These are phyloP conservation scores for Allacma fusca DNA, from an alignment of 2,888 invertebrate species.

Conservation along the genomic window DNA sequence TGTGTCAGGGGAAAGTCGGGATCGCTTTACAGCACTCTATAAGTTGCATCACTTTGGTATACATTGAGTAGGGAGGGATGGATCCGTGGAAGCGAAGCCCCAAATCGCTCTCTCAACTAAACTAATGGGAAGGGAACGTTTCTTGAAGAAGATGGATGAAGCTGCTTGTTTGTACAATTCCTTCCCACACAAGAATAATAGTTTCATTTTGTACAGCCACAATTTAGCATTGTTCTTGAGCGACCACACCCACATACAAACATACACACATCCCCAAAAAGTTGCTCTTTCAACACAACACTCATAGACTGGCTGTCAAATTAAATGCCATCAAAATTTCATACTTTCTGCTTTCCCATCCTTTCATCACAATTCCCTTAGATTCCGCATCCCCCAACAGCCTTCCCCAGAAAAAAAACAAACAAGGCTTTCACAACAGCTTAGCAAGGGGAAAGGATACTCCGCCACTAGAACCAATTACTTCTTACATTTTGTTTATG, in stretches of 20 bases:
- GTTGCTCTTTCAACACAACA: slow-evolving; percentile 24
- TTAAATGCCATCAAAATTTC: slow-evolving; percentile 28
- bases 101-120: slow-evolving; percentile 37
- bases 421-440: neutral
- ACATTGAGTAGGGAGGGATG: no score
- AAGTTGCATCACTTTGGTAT: no score
- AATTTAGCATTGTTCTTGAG: neutral
- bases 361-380: slow-evolving; percentile 1
- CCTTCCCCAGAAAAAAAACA: neutral
- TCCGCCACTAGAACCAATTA: neutral
- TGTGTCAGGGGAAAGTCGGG: no score
- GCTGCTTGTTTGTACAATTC: slow-evolving; percentile 30
- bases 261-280: slow-evolving; percentile 29
- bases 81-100: no score
- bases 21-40: no score
- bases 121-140: slow-evolving; percentile 38
- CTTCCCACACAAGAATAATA: slow-evolving; percentile 43
- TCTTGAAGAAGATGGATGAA: slow-evolving; percentile 48
- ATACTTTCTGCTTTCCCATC: slow-evolving; percentile 18
- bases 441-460: neutral
- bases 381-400: neutral
- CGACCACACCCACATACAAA: slow-evolving; percentile 34
- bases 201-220: slow-evolving; percentile 41
- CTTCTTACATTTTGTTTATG: neutral
- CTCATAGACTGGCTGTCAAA: slow-evolving; percentile 21